Evolutionary conservation across 2,888 invertebrate species (phyloP), one percentile per base, ranked within the genome.

Genomic region (Pedicia rivosa): DNA sequence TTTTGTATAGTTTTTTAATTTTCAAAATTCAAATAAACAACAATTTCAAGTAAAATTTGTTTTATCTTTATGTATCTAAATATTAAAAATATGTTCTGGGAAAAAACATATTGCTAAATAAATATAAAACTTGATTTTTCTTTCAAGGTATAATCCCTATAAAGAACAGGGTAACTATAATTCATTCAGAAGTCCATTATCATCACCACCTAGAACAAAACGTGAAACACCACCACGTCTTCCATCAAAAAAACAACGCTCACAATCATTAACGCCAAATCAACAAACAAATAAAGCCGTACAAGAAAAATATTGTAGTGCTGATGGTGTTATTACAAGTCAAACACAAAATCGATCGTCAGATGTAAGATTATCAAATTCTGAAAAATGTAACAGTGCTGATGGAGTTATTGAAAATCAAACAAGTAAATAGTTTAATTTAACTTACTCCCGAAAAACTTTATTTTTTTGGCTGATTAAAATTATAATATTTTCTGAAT

Each of bases 251-350:
- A 74, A 75, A 50, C 80, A 83, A 55, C 67, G 82, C 40, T 82
- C 82, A n/a, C 79, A 82, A 51, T 82, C 82, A 1, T 56, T 84
- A 22, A 81, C 81, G 1, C 80, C 82, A 0, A 60, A 63, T 2
- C 70, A 71, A 43, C 36, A 19, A 20, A 5, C 35, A 35, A 25
- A 38, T 24, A 17, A 37, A 51, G 48, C 35, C 47, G 45, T 43
- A 37, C 57, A 65, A 38, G 75, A 75, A 16, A 74, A 73, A 51
- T 74, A 75, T 47, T 75, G 72, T 28, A 78, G 77, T 51, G 77
- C 74, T 3, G 78, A 77, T 52, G 76, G 76, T 6, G 72, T 76
- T 1, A 74, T 76, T 33, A 72, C 71, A 50, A 34, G 20, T 4
- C 3, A 20, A 8, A 25, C 16, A 7, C 25, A 25, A 8, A 26